Percentiles rank a stretch among this genome's conserved stretches.
These are phyloP conservation scores for Pardosa pseudoannulata DNA, from an alignment of 2,888 invertebrate genomes.

Conservation along the genomic window DNA sequence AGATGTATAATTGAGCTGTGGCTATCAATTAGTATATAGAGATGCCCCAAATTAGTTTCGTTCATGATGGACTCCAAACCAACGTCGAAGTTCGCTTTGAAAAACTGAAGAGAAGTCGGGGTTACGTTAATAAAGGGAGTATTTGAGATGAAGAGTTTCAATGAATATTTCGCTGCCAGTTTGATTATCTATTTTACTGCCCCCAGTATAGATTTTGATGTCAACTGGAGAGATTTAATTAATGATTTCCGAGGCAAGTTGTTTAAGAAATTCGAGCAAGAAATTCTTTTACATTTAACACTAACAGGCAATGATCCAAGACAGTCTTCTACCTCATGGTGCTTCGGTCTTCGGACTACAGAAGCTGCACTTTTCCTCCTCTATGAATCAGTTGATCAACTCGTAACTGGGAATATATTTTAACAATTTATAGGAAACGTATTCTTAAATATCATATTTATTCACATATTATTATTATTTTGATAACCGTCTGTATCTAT, in stretches of 20 bases:
- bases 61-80: not conserved
- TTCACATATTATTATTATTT: too few relatives aligned
- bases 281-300: too few relatives aligned
- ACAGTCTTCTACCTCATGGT: too few relatives aligned
- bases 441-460: too few relatives aligned
- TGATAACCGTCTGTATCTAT: too few relatives aligned
- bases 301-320: too few relatives aligned
- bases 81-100: not conserved
- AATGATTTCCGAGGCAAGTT: not conserved
- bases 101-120: not conserved
- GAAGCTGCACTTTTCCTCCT: too few relatives aligned
- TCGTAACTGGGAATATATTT: too few relatives aligned
- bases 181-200: not conserved
- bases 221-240: not conserved
- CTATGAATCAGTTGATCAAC: too few relatives aligned
- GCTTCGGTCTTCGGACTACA: too few relatives aligned
- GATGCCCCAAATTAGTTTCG: not conserved
- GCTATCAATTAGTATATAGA: not conserved
- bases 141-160: not conserved
- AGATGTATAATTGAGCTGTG: not conserved
- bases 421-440: too few relatives aligned
- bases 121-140: not conserved
- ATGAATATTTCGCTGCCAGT: not conserved
- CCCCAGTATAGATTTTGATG: constrained; percentile 7
- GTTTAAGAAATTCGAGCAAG: not conserved